Evolutionary conservation across 2,888 invertebrate genomes (phyloP), one percentile per base, ranked within the genome.

Genomic region (Magallana nippona): DNA sequence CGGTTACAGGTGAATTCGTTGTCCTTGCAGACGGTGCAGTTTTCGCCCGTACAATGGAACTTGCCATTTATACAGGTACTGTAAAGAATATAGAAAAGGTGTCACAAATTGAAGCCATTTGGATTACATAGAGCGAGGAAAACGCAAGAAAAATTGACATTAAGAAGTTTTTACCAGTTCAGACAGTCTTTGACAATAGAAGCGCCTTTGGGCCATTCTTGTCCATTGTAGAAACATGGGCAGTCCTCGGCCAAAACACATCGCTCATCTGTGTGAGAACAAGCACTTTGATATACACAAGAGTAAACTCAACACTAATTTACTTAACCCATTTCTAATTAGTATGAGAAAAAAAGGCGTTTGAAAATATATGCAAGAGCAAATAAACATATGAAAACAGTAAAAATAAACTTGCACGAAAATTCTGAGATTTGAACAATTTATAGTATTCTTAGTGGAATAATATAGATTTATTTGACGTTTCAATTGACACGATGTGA

Each of bases 1-100:
- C 32, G 55, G 19, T 62, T 58, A 58, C 85, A 85, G 1, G 82
- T 82, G 82, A 86, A 83, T 62, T 87, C 85, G 56, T 86, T 82
- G 0, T 56, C 71, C 1, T 79, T 55, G n/a, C n/a, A 82, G 15
- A 80, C 19, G 1, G 80, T 83, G 60, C 91, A 92, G 19, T 87
- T 89, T 55, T 83, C 84, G 1, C 86, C 88, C 0, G 71, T 81
- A 84, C 93, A 93, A 44, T 87, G 83, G 78, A 92, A 90, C 79
- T 86, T 86, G 13, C 92, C 91, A 62, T 89, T 86, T 3, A 85
- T 81, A 82, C 93, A 93, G 1, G 88, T 86, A 71, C 87, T 87
- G 78, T 19, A 82, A 85, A 44, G 32, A 10, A 71, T 1, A 10
- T 11, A 55, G 19, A 56, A 27, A 56, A 13, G 5, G 44, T 5